Base-by-base conservation (phyloP, 2,113 vertebrate species). In the Bos javanicus region DNA sequence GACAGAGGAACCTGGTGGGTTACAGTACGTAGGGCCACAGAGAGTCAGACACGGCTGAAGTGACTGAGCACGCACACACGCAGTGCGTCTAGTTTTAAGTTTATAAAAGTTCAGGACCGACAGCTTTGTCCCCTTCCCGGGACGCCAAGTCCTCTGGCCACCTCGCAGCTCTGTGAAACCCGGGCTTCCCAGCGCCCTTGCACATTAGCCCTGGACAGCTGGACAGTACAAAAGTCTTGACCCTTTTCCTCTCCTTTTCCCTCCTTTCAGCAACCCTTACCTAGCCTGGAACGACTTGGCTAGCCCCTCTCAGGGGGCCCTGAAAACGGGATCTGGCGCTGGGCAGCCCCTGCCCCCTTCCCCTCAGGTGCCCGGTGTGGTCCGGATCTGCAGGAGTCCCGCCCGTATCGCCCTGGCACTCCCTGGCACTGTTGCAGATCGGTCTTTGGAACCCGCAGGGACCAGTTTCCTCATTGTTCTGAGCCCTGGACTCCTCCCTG, bases 121-220 rank as follows among this genome's bases (percentile, higher is more conserved):
- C 26, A 16, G 33, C 23, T 48, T 85, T 4, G 5, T 4, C 25
- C 36, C 11, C 12, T 2, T 48, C 33, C 13, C 1, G 2, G 23
- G 50, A 8, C 13, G 2, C 7, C 4, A 5, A 13, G 28, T 39
- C 30, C 30, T 5, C 11, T 10, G 14, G 16, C 23, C n/a, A 2
- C 30, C 25, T 10, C 1, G 2, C 50, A 19, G 8, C 43, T 25
- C 76, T 15, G 50, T 25, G 85, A 62, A 11, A 33, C 87, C 23
- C 91, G 93, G 4, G 33, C 28, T 62, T 48, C 57, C 11, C 56
- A 23, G 60, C 8, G 23, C 5, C n/a, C 2, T 16, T n/a, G 50
- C 87, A 14, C 54, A 0, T 26, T 2, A 16, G 50, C 26, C 46
- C 30, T 39, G 33, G n/a, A 88, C 46, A 28, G 36, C 36, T 1